Evolutionary conservation across 2,797 vertebrate genomes (phyloP), one percentile per base, ranked within the genome.

Genomic region (Tragelaphus oryx): DNA sequence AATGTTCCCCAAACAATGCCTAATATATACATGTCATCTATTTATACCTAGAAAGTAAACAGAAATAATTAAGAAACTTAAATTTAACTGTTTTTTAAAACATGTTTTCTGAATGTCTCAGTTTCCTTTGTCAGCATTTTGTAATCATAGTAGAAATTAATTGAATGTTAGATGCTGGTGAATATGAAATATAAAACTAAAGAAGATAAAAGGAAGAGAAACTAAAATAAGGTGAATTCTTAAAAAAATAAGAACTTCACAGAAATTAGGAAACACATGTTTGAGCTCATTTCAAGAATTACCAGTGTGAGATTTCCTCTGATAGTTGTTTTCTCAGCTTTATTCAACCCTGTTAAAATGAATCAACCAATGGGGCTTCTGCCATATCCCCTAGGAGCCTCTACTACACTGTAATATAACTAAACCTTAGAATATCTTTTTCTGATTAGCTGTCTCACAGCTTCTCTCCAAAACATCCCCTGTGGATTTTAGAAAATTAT

Each of bases 391-490:
- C 76, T 41, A 54, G 81, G 87, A 95, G 33, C n/a, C 88, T 89
- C 91, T 96, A 71, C 81, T 89, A 65, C 50, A 54, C 46, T 82
- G 55, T 87, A 93, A 71, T 83, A 83, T 85, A 96, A 92, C 87
- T 86, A 95, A 96, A 89, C 80, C 94, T 86, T 87, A 82, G 93
- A 86, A 37, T 96, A 88, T 95, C 41, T 96, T 93, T 95, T 96
- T 96, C 62, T 97, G 95, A 96, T 95, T 95, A 96, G 62, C 52
- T 95, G 80, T 96, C 84, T 96, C 88, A 62, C 48, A 94, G 92
- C 46, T 97, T 97, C 85, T 89, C 50, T 94, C 46, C n/a, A 60
- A 95, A 96, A 84, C 24, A 94, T 95, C 74, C 90, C 92, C 86
- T 28, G 33, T 95, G 87, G 87, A 95, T 92, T 97, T 96, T 52